phyloP scores from a whole-genome alignment of 2,797 vertebrate genomes.

The Lacerta viridis region DNA sequence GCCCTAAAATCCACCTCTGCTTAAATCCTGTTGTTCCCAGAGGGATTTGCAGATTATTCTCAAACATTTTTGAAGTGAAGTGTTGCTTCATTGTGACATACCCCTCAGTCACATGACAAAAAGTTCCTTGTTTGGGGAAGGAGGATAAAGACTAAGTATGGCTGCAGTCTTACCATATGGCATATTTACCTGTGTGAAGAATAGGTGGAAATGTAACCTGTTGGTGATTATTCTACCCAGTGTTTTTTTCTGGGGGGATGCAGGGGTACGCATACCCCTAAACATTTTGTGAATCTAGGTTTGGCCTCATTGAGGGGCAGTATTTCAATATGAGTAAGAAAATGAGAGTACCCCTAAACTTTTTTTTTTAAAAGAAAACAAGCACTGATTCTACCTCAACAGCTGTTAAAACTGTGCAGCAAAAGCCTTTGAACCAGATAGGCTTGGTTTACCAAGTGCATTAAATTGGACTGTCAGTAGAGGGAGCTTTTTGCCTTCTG shows the following conservation, averaged over 20 bases:
- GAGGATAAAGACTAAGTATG: not conserved
- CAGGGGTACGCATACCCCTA: too few species aligned
- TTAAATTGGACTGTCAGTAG: rapidly evolving
- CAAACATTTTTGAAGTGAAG: not conserved
- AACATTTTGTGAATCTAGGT: too few species aligned
- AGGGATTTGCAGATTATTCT: not conserved
- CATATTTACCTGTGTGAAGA: not conserved
- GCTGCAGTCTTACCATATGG: not conserved
- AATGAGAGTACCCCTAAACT: not conserved
- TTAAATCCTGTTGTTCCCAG: not conserved
- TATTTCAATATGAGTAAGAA: too few species aligned
- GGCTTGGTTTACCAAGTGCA: rapidly evolving
- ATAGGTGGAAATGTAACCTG: not conserved
- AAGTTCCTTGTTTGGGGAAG: not conserved
- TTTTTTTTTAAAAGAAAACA: too few species aligned
- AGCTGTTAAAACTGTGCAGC: not conserved
- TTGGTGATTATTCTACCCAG: not conserved
- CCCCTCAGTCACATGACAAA: not conserved
- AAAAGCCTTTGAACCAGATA: not conserved
- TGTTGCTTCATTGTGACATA: not conserved
- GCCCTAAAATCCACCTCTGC: too few species aligned
- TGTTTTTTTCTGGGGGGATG: too few species aligned
- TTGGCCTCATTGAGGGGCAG: too few species aligned
- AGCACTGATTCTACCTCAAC: not conserved
- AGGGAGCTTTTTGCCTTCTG: rapidly evolving